A percentile compares a stretch with the other conserved stretches of the same genome.
These are phyloP conservation scores for Cataglyphis livida DNA, from an alignment of 2,888 invertebrate genomes.

Conservation along the genomic window DNA sequence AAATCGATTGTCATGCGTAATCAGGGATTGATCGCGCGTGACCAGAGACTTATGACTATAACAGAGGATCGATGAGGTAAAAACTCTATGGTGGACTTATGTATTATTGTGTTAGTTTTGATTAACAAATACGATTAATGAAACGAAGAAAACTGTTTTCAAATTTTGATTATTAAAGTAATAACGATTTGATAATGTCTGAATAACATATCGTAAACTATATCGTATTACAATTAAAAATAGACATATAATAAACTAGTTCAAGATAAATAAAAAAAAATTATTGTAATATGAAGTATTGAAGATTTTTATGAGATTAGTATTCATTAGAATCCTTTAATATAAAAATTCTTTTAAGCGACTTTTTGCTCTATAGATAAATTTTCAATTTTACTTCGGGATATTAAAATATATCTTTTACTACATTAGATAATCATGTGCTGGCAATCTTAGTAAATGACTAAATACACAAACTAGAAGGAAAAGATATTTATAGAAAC, in stretches of 20 bases:
- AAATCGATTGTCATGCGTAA: slow-evolving; percentile 16
- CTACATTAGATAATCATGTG: neutral
- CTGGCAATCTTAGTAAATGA: neutral
- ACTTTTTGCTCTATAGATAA: neutral
- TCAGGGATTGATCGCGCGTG: neutral
- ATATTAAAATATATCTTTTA: neutral
- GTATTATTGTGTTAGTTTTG: neutral
- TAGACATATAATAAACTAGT: neutral
- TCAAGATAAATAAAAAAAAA: neutral
- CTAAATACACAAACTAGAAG: neutral
- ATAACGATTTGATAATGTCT: neutral
- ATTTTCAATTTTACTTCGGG: neutral
- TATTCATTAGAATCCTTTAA: neutral
- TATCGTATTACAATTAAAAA: neutral
- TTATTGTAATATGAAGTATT: neutral
- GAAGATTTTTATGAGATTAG: neutral
- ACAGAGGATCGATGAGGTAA: neutral
- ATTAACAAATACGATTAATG: neutral
- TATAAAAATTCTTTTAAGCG: neutral
- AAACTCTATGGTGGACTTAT: neutral
- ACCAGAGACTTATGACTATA: neutral
- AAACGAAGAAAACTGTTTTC: neutral
- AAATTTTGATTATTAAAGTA: neutral
- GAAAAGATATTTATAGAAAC: neutral
- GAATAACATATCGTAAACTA: neutral